Evolutionary conservation across 2,797 vertebrate species (phyloP).

Genomic region (Poecilia gillii): DNA sequence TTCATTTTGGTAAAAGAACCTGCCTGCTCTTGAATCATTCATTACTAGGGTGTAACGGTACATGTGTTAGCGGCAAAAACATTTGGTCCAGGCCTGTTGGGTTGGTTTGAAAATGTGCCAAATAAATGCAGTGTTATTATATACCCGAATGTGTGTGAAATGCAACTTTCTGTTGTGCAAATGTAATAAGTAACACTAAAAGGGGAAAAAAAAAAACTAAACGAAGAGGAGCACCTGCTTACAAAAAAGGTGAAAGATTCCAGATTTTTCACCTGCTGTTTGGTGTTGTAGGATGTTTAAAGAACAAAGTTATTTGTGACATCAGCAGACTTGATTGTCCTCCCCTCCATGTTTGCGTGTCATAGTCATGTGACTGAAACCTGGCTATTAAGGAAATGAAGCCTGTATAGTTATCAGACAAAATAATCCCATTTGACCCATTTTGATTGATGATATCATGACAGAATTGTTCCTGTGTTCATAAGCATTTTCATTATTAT

Average conservation of each 20-base stretch:
- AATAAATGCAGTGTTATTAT: neutral
- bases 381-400: constrained; percentile 33
- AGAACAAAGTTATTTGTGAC: no score
- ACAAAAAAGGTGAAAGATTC: no score
- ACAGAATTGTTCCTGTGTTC: neutral
- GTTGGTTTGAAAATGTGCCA: neutral
- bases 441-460: neutral
- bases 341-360: no score
- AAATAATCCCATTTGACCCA: no score
- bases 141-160: neutral
- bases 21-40: neutral
- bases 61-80: neutral
- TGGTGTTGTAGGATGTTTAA: no score
- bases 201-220: rapidly evolving
- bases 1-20: neutral
- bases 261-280: no score
- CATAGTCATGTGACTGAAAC: neutral
- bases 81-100: neutral
- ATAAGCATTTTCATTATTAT: constrained; percentile 14
- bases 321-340: no score
- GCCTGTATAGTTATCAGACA: no score
- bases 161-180: neutral
- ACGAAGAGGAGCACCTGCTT: neutral
- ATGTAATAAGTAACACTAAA: neutral
- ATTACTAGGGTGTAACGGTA: neutral